A percentile compares a stretch with the other conserved stretches of the same genome.
phyloP scores from a whole-genome alignment of 2,113 vertebrate genomes.

The Neotoma lepida region DNA sequence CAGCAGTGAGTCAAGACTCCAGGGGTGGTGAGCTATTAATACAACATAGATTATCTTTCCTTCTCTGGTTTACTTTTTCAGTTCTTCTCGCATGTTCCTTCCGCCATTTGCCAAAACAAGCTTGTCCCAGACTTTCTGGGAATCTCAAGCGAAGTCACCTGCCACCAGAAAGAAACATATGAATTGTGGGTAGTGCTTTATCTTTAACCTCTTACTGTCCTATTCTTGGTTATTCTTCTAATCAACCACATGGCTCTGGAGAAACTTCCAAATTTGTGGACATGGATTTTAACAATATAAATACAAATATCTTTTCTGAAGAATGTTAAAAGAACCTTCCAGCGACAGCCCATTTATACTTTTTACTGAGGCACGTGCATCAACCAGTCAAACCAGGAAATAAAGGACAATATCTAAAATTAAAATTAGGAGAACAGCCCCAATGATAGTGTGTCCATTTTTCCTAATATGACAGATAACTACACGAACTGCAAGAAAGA shows the following conservation, averaged over 20 bases:
- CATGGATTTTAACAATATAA: neutral
- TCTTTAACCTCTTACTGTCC: neutral
- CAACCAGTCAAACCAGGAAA: constrained; percentile 33
- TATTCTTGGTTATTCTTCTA: neutral
- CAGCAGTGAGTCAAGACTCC: neutral
- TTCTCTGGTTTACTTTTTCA: neutral
- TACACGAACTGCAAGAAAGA: constrained; percentile 9
- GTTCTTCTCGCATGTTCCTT: neutral
- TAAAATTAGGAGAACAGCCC: neutral
- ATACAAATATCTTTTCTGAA: neutral
- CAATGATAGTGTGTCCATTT: constrained; percentile 2
- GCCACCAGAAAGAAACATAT: neutral
- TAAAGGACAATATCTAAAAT: constrained; percentile 21
- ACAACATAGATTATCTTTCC: neutral
- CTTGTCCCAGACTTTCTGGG: constrained; percentile 7
- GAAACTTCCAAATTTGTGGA: neutral
- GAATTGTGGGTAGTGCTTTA: neutral
- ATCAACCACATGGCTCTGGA: neutral
- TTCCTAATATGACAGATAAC: constrained; percentile 35
- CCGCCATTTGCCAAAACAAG: constrained; percentile 28
- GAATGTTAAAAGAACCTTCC: neutral
- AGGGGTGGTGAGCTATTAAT: neutral
- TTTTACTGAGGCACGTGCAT: neutral
- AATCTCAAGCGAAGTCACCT: neutral
- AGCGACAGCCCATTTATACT: neutral